Base-by-base conservation (phyloP, 2,113 vertebrate genomes). In the Tachysurus fulvidraco region DNA sequence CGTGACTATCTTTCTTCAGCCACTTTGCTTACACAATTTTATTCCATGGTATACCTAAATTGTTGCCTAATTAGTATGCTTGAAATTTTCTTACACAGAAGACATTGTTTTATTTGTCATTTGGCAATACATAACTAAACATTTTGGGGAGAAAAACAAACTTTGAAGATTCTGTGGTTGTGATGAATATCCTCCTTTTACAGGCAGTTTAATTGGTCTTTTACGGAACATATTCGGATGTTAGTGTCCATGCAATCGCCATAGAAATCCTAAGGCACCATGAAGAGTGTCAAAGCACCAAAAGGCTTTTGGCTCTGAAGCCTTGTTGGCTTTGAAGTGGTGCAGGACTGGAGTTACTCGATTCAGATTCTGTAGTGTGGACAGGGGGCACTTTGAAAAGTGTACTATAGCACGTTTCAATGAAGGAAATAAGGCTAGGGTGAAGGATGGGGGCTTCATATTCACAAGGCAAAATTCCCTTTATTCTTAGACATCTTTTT, bases 191-290 rank as follows among this genome's bases (percentile, higher is more conserved):
- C 96, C 95, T 95, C 6, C 10, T 44, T 96, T 96, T 95, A 94
- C 95, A 95, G 95, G 94, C 95, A 96, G 94, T 97, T 74, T 96
- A 95, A 94, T 95, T 95, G 83, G 92, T 95, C 96, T 95, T 95
- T 94, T 94, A 92, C 93, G 91, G 94, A 93, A 95, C 94, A 95
- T 94, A 96, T 95, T 97, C 96, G 96, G 94, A 97, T 96, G 95
- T 92, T 94, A 94, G 95, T 93, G 95, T 95, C 96, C 94, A 93
- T 94, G 95, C 96, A 94, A 96, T 96, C 95, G 95, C 96, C 95
- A 97, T 96, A 97, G 97, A 98, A 96, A 96, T 97, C 96, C 93
- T 96, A 98, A 98, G 95, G 95, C 95, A 95, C 97, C 97, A 95
- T 97, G 97, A 97, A 97, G 96, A 95, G 93, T 95, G 96, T 95